Base-by-base conservation (phyloP, 2,888 invertebrate species). In the Ametastegia equiseti region DNA sequence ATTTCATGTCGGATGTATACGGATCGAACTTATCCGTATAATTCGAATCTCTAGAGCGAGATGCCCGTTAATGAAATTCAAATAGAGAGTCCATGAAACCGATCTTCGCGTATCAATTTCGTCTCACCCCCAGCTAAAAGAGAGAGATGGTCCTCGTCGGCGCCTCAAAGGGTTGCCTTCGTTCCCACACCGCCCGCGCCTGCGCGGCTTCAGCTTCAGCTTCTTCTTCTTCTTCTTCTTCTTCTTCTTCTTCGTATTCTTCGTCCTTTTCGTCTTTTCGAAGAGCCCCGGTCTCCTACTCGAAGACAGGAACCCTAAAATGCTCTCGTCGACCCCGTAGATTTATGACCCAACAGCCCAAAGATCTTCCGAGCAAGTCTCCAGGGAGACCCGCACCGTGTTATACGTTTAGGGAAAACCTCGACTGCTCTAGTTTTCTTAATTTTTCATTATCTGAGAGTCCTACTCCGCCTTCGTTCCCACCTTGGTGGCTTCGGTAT, bases 41-140 rank as follows among this genome's bases (percentile, higher is more conserved):
- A 80, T 80, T 80, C 23, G 80, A 50, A 50, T 65, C 33, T n/a
- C 23, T n/a, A 30, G n/a, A 65, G 23, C 19, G 45, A 45, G 63
- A 30, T 45, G 47, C 47, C 54, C 79, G 82, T 80, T 86, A 84
- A 86, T 84, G 86, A 86, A 86, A 87, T 86, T 87, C 85, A 86
- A 86, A 86, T 83, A 84, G 67, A 80, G 23, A 81, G 47, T 77
- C 81, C 75, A 23, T 36, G 81, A 81, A 45, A 69, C 82, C 80
- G 82, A 75, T 82, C 85, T 79, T 75, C 81, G 81, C 83, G 86
- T 86, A 87, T 87, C 86, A 81, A 84, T 87, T 87, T 85, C 86
- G 81, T 77, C 78, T 85, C 83, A 84, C 85, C 87, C 85, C 86
- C 85, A 80, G 82, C 77, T 71, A 82, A 73, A 69, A 36, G 81